Conservation (phyloP, 2,113 vertebrate species). For the Shinisaurus crocodilurus region DNA sequence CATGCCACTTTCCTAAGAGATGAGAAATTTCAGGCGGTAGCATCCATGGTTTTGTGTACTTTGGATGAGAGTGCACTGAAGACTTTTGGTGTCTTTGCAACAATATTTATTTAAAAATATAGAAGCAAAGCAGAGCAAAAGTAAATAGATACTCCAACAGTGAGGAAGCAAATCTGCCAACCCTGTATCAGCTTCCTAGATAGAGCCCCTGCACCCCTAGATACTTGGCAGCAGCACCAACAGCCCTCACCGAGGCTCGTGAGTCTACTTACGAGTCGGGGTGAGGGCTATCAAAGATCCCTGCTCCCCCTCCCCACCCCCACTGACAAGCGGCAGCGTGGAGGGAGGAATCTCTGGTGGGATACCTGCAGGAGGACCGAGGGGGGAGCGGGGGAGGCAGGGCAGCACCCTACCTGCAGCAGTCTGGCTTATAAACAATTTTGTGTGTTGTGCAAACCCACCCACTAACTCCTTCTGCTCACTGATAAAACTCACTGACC, state of each 20-base stretch:
- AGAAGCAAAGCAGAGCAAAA: not conserved
- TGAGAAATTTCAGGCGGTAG: not conserved
- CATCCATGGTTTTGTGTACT: not conserved
- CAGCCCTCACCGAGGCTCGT: no score
- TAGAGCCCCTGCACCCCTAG: not conserved
- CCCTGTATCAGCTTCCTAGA: not conserved
- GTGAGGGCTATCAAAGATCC: no score
- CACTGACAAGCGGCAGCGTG: no score
- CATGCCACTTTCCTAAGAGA: not conserved
- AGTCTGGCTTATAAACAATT: no score
- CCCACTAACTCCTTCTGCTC: no score
- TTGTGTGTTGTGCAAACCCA: no score
- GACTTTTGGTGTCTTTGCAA: not conserved
- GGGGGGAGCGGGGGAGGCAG: no score
- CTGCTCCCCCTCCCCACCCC: no score
- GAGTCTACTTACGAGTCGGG: no score
- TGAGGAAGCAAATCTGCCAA: not conserved
- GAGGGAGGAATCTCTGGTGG: no score
- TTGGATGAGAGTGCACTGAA: not conserved
- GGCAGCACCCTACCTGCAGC: not conserved
- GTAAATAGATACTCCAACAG: not conserved
- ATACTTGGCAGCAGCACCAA: no score
- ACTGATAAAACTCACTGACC: not conserved
- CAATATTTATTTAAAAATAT: not conserved
- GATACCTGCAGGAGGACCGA: no score